A percentile compares a stretch with the other conserved stretches of the same genome.
These are phyloP conservation scores for Orientallactaga sibirica DNA, from an alignment of 2,797 vertebrate species.

Conservation along the genomic window DNA sequence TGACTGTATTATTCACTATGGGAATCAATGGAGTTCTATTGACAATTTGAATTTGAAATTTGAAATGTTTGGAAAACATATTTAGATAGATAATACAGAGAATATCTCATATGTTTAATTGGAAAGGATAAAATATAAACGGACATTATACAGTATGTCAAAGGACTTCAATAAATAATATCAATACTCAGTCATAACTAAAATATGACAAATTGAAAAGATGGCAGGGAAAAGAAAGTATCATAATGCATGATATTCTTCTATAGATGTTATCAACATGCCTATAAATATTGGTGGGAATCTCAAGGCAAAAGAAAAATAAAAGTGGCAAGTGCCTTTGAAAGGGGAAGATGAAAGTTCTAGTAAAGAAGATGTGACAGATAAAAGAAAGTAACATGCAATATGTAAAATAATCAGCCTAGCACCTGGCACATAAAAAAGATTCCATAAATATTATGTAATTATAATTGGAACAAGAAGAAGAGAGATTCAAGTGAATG, in stretches of 20 bases:
- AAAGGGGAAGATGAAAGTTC: background rate
- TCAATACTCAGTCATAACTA: background rate
- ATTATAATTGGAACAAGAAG: background rate
- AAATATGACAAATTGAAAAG: background rate
- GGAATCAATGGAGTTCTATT: background rate
- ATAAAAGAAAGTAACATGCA: background rate
- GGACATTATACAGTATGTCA: background rate
- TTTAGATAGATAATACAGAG: background rate
- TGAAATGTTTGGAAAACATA: background rate
- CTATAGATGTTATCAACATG: background rate
- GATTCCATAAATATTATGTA: background rate
- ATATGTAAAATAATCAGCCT: background rate
- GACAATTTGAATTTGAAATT: background rate
- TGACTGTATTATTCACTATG: background rate
- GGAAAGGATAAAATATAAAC: background rate
- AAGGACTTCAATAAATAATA: background rate
- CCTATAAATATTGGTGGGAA: background rate
- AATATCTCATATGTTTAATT: background rate
- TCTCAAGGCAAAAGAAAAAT: background rate
- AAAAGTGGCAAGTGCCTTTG: background rate
- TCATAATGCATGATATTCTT: background rate
- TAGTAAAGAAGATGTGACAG: background rate
- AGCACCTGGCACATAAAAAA: background rate
- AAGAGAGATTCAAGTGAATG: background rate
- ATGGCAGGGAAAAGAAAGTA: background rate